These are phyloP conservation scores for Drosophila murphyi DNA, from an alignment of 1,140 invertebrate species.

Conservation along the genomic window DNA sequence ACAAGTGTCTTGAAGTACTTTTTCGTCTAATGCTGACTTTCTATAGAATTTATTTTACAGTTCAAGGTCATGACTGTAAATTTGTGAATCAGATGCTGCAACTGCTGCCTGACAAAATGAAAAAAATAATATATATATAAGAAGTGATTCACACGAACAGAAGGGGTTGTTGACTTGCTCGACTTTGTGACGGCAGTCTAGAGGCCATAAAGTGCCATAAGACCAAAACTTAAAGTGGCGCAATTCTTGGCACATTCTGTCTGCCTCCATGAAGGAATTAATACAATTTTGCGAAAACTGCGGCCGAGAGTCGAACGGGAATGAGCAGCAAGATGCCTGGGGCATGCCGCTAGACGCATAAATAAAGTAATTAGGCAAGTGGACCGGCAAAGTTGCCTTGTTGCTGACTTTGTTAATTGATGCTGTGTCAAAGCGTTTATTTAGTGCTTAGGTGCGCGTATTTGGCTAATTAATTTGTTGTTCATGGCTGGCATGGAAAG, in stretches of 20 bases:
- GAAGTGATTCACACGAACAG: not conserved
- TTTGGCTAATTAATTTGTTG: conserved; percentile 49
- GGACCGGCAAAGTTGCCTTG: conserved; percentile 22
- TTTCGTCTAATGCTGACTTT: no score
- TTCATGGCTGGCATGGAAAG: conserved; percentile 36
- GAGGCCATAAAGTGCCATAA: conserved; percentile 40
- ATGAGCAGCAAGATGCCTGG: not conserved
- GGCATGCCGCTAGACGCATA: conserved; percentile 49
- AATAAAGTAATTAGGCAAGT: conserved; percentile 78
- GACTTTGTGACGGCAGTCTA: conserved; percentile 12
- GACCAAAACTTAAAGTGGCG: conserved; percentile 21
- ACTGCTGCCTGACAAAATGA: conserved; percentile 32
- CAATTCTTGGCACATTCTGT: conserved; percentile 14
- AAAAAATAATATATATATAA: not conserved
- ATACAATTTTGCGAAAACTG: conserved; percentile 66
- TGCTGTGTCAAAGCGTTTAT: conserved; percentile 76
- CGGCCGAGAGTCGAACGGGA: conserved; percentile 4
- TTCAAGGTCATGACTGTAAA: conserved; percentile 4
- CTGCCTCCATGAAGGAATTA: conserved; percentile 66
- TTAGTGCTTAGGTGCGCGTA: conserved; percentile 52
- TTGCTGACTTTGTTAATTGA: conserved; percentile 66
- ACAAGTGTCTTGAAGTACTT: not conserved
- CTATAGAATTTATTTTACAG: conserved; percentile 12
- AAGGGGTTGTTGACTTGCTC: not conserved
- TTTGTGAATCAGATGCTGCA: conserved; percentile 21